These are phyloP conservation scores for Nomada hirtipes DNA, from an alignment of 2,888 invertebrate species.

Conservation along the genomic window DNA sequence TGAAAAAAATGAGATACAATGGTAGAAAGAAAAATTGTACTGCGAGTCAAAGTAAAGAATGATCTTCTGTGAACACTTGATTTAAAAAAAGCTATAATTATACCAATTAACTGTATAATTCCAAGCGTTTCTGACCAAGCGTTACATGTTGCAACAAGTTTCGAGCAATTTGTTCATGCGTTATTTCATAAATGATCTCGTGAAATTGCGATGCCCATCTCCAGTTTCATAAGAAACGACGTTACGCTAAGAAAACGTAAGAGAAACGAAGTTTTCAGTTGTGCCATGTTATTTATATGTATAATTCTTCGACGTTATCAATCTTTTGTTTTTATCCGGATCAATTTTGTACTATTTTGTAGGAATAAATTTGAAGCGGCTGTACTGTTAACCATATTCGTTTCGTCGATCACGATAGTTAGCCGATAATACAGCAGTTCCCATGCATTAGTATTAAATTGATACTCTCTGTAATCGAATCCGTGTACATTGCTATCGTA, in stretches of 20 bases:
- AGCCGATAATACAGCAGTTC: constrained; percentile 15
- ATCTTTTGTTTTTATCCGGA: neutral
- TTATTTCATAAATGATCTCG: constrained; percentile 1
- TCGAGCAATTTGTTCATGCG: neutral
- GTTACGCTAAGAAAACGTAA: neutral
- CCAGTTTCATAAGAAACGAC: neutral
- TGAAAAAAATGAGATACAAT: no score
- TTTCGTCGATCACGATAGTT: constrained; percentile 23
- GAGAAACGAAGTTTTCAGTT: neutral
- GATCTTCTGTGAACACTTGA: neutral
- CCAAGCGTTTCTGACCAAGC: neutral
- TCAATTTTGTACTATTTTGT: neutral
- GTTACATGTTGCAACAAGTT: neutral
- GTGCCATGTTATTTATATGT: neutral
- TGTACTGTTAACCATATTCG: neutral
- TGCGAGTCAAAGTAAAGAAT: neutral
- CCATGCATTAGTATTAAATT: constrained; percentile 28
- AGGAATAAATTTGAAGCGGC: neutral
- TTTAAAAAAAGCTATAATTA: neutral
- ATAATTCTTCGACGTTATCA: neutral
- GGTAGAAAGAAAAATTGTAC: no score
- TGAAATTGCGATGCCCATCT: neutral
- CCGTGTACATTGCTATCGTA: constrained; percentile 21
- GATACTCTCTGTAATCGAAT: constrained; percentile 18
- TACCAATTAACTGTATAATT: neutral